Evolutionary conservation across 2,797 vertebrate genomes (phyloP).

Genomic region (Chloroceryle inda): DNA sequence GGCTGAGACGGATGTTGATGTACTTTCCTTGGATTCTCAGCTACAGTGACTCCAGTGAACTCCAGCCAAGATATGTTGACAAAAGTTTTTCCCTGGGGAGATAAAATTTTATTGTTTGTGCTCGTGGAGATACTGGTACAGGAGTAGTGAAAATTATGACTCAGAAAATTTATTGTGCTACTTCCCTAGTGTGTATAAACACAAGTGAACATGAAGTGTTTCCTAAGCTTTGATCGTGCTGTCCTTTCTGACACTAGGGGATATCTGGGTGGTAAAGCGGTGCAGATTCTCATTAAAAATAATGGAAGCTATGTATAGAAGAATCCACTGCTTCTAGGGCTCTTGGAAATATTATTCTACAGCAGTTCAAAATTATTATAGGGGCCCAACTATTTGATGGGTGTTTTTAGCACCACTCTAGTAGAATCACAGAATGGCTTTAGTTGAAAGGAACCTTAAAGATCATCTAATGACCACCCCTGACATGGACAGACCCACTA

Average conservation of each 20-base stretch:
- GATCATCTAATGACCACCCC: no score
- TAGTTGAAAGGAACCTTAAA: no score
- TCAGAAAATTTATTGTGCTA: not conserved
- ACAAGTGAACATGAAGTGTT: not conserved
- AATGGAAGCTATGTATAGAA: not conserved
- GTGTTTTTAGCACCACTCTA: not conserved
- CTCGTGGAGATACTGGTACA: not conserved
- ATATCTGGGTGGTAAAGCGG: fast-evolving
- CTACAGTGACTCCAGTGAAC: not conserved
- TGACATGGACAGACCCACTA: no score
- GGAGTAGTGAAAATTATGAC: not conserved
- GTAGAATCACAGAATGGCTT: not conserved
- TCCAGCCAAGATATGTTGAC: not conserved
- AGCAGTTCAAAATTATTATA: not conserved
- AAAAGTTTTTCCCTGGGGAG: not conserved
- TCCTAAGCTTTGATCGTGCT: not conserved
- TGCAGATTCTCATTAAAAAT: not conserved
- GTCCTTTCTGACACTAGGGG: not conserved
- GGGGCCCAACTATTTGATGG: not conserved
- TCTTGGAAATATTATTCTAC: not conserved
- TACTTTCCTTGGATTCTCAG: not conserved
- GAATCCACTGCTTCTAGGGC: not conserved
- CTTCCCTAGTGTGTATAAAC: not conserved
- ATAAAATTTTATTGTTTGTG: not conserved
- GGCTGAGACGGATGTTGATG: not conserved